A percentile compares a stretch with the other conserved stretches of the same genome.
phyloP scores from a whole-genome alignment of 2,113 vertebrate genomes.

The Ivindomyrus marchei region DNA sequence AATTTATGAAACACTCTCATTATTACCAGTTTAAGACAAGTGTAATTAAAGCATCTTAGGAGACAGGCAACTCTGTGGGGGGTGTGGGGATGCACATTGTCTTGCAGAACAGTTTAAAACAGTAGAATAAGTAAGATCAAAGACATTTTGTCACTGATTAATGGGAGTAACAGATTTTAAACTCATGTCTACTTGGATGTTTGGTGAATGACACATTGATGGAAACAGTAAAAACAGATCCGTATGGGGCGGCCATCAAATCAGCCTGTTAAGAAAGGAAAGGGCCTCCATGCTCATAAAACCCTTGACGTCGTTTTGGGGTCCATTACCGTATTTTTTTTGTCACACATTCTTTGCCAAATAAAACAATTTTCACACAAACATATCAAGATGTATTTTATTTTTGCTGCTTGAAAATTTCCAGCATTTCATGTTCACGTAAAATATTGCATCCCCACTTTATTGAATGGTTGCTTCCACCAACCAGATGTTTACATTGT shows the following conservation, averaged over 20 bases:
- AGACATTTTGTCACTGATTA: constrained; percentile 18
- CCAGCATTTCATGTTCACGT: background rate
- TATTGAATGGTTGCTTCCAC: background rate
- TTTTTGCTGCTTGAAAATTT: background rate
- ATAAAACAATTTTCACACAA: background rate
- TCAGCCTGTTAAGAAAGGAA: background rate
- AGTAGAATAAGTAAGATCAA: constrained; percentile 10
- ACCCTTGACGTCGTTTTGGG: background rate
- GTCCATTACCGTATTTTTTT: background rate
- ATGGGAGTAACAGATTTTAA: background rate
- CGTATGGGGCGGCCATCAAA: background rate
- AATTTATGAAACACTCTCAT: background rate
- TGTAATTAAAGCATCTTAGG: constrained; percentile 7
- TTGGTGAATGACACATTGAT: background rate
- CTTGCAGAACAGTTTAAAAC: background rate
- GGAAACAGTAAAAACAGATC: background rate
- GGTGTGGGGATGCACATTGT: background rate
- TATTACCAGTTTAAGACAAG: background rate
- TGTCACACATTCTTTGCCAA: background rate
- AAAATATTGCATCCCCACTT: background rate
- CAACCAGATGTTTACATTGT: background rate
- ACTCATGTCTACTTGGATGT: background rate
- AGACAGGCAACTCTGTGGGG: background rate
- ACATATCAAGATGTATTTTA: background rate
- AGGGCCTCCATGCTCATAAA: background rate